Evolutionary conservation across 2,888 invertebrate genomes (phyloP), one percentile per base, ranked within the genome.

Genomic region (Melikaiella ostensackeni): DNA sequence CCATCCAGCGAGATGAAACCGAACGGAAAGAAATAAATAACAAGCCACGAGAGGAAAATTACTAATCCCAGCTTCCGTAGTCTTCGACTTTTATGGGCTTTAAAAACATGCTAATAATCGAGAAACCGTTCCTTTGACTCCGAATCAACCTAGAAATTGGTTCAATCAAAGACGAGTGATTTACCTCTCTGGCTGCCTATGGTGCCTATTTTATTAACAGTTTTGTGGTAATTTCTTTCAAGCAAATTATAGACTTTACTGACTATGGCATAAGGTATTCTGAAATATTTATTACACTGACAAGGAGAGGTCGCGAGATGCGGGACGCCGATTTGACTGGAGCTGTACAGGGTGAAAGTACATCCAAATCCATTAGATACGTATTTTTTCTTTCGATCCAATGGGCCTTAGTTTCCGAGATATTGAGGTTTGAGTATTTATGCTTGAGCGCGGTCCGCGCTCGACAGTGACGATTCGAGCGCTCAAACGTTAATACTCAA

Each of bases 11-110:
- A 27, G 66, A 62, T 42, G 64, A 27, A 50, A 24, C 62, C 76
- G 79, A 81, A 81, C 78, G 77, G 77, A 82, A 82, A 82, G 81
- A 80, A 83, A 84, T 82, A 84, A 84, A 83, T 84, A 85, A 84
- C 82, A 82, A 82, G 83, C 80, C 79, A 19, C 27, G 70, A 50
- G 50, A 70, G 70, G 70, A 70, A 70, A 70, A 70, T 70, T 70
- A 50, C 70, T 70, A 50, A 50, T 70, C 33, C 50, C 30, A 50
- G 70, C 70, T 70, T 70, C 70, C 70, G 70, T 55, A 55, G 30
- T 50, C 30, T 55, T 70, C 46, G 50, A 70, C 70, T 70, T 70
- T 70, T 70, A 70, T 55, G 70, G 30, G 50, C 66, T 66, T 70
- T 70, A 70, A 70, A 30, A n/a, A 70, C 50, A 70, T 46, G 33